Conservation (phyloP, 2,888 invertebrate genomes). For the Morpho deidamia region DNA sequence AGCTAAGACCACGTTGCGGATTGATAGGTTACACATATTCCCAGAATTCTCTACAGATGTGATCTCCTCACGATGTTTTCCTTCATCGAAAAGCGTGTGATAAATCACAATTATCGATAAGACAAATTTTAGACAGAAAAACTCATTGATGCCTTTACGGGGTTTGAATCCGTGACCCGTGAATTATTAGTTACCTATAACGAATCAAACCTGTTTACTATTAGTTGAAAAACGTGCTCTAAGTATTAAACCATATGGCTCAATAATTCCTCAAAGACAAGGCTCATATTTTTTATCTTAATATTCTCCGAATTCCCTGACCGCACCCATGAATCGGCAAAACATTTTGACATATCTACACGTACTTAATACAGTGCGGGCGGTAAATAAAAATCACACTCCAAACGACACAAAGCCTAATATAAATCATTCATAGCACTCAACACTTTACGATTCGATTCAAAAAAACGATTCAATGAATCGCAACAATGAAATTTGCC, state of each 20-base stretch:
- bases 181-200: too few species aligned
- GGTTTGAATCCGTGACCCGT: too few species aligned
- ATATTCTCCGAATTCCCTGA: not conserved
- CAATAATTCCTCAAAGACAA: not conserved
- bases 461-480: conserved; percentile 65
- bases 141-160: too few species aligned
- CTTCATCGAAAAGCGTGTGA: too few species aligned
- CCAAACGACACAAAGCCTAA: conserved; percentile 38
- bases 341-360: conserved; percentile 50
- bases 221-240: too few species aligned
- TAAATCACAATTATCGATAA: too few species aligned
- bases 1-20: too few species aligned
- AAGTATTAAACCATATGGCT: not conserved
- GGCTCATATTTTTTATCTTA: not conserved
- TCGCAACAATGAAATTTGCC: conserved; percentile 68
- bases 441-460: conserved; percentile 64
- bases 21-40: too few species aligned
- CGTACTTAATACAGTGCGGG: conserved; percentile 30
- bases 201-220: too few species aligned
- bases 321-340: conserved; percentile 39
- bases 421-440: conserved; percentile 69
- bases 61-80: too few species aligned
- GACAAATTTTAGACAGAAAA: too few species aligned
- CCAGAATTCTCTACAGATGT: too few species aligned
- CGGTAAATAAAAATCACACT: conserved; percentile 39